phyloP scores from a whole-genome alignment of 2,113 vertebrate genomes.

The Gavia stellata region DNA sequence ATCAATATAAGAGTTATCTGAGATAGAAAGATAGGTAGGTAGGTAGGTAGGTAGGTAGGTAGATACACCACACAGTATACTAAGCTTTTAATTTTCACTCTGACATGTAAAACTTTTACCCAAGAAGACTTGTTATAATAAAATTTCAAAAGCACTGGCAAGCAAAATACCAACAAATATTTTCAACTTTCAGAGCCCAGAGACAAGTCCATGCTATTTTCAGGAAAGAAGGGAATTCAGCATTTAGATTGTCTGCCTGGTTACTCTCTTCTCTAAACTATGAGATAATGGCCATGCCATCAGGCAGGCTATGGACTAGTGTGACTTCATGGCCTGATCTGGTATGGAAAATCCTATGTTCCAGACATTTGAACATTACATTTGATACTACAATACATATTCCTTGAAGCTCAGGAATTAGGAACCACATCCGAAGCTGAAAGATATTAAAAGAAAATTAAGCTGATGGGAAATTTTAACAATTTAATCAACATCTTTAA shows the following conservation, averaged over 20 bases:
- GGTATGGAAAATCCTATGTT: conserved; percentile 3
- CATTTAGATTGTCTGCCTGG: not conserved
- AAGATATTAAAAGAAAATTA: not conserved
- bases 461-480: not conserved
- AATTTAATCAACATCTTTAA: not conserved
- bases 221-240: not conserved
- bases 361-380: not conserved
- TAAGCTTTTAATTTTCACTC: not conserved
- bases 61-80: rapidly evolving
- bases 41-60: too few relatives aligned
- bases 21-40: too few relatives aligned
- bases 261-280: not conserved
- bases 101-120: not conserved
- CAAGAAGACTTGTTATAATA: not conserved
- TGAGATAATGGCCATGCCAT: rapidly evolving
- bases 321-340: not conserved
- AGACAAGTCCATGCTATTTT: not conserved
- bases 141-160: not conserved
- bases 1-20: not conserved
- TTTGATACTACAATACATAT: not conserved
- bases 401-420: not conserved
- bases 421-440: rapidly evolving
- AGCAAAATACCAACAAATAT: not conserved
- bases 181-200: not conserved
- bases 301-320: not conserved